phyloP scores from a whole-genome alignment of 1,140 invertebrate genomes.

The Wiebesia pumilae region DNA sequence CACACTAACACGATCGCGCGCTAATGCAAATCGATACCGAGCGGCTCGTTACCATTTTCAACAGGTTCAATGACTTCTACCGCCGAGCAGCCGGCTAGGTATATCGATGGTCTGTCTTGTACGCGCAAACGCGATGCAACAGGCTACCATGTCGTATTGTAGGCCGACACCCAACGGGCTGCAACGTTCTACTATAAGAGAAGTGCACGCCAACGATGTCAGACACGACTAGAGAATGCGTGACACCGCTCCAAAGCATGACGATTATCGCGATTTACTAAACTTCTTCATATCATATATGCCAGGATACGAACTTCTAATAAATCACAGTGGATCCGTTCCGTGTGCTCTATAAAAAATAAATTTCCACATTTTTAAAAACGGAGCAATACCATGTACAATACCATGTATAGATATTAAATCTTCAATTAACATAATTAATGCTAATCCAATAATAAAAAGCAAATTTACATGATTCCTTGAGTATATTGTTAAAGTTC shows the following conservation, averaged over 20 bases:
- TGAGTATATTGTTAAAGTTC: too few relatives aligned
- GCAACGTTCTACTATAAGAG: constrained; percentile 72
- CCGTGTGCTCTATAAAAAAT: too few relatives aligned
- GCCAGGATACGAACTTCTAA: too few relatives aligned
- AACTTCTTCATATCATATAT: too few relatives aligned
- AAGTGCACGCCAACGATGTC: background rate
- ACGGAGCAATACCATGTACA: too few relatives aligned
- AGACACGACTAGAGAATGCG: background rate
- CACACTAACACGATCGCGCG: background rate
- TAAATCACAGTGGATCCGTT: too few relatives aligned
- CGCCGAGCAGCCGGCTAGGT: background rate
- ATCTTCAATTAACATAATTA: too few relatives aligned
- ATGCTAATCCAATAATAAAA: too few relatives aligned
- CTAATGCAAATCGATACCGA: background rate
- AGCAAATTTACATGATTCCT: too few relatives aligned
- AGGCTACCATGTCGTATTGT: constrained; percentile 62
- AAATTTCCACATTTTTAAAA: too few relatives aligned
- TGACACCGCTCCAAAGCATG: background rate
- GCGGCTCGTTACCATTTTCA: background rate
- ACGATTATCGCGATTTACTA: constrained; percentile 14
- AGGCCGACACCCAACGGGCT: constrained; percentile 71
- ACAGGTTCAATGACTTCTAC: background rate
- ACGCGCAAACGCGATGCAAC: constrained; percentile 64
- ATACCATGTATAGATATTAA: too few relatives aligned
- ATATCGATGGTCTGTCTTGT: constrained; percentile 46